phyloP scores from a whole-genome alignment of 2,113 vertebrate species.

The Ammodytes marinus region DNA sequence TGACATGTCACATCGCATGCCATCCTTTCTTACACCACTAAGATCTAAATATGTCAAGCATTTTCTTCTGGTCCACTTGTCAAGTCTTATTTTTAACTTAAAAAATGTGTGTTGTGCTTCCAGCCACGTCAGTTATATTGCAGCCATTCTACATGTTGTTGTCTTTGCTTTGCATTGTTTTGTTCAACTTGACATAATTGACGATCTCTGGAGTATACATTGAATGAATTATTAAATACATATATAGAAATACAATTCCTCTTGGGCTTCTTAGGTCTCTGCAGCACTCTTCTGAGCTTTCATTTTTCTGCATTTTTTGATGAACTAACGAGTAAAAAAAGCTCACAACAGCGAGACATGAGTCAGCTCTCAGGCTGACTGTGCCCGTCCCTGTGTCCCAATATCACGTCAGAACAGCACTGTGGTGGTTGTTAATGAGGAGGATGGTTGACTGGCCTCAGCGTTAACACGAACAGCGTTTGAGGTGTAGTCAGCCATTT shows the following conservation, averaged over 20 bases:
- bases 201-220: too few relatives aligned
- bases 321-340: constrained; percentile 1
- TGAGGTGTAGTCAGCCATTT: constrained; percentile 5
- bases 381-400: constrained; percentile 22
- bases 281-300: not conserved
- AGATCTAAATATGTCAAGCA: constrained; percentile 26
- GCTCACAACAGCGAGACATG: constrained; percentile 14
- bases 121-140: too few relatives aligned
- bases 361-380: constrained; percentile 38
- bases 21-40: constrained; percentile 7
- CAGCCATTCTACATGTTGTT: too few relatives aligned
- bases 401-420: constrained; percentile 29
- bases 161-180: too few relatives aligned
- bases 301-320: not conserved
- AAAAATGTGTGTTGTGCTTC: constrained; percentile 17
- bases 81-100: constrained; percentile 41
- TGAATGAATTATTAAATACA: too few relatives aligned
- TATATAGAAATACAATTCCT: constrained; percentile 2
- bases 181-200: too few relatives aligned
- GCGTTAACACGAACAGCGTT: constrained; percentile 22
- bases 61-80: constrained; percentile 37
- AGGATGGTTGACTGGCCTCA: not conserved
- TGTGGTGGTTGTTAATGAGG: constrained; percentile 34
- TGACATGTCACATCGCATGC: constrained; percentile 11
- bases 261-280: not conserved